Evolutionary conservation across 2,113 vertebrate species (phyloP), one percentile per base, ranked within the genome.

Genomic region (Pachypanchax playfairii): DNA sequence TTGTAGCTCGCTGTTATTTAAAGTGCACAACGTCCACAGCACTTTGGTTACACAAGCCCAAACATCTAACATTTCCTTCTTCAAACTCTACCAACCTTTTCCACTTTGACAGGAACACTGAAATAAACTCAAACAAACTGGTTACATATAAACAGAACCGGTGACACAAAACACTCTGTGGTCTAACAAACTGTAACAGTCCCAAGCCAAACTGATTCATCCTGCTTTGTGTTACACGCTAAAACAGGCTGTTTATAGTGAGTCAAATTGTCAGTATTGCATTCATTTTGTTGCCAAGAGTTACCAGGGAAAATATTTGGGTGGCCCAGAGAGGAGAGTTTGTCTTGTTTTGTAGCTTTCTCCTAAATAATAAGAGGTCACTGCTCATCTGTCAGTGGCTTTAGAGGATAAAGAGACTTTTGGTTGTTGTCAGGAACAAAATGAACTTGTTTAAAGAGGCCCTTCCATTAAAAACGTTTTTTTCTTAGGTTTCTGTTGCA

Each of bases 321-420:
- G 33, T 12, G 10, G 33, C 33, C 56, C 41, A 55, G 9, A 36
- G 53, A 63, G 1, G 6, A 47, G 22, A 52, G 18, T 28, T 69
- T 21, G 6, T 60, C 38, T 53, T 12, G 12, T 25, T 54, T 31
- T 2, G 10, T 2, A 2, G 51, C 29, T 42, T 43, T 24, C 22
- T 36, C 43, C 62, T 35, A 31, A 22, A 48, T 51, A 70, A 24
- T 17, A 52, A 2, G 33, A 36, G 33, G 10, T n/a, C 35, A 36
- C 52, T 29, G 47, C 65, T 76, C 65, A 80, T 73, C 61, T 26
- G 57, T 74, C 69, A 53, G 20, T 6, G 4, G 38, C 31, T 25
- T 65, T 36, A 24, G 3, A 53, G 39, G 58, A 56, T 63, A 53
- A 66, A 55, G 41, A 4, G 4, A 14, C 18, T 50, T 67, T 35